Evolutionary conservation across 2,888 invertebrate genomes (phyloP), one percentile per base, ranked within the genome.

Genomic region (Crematogaster levior): DNA sequence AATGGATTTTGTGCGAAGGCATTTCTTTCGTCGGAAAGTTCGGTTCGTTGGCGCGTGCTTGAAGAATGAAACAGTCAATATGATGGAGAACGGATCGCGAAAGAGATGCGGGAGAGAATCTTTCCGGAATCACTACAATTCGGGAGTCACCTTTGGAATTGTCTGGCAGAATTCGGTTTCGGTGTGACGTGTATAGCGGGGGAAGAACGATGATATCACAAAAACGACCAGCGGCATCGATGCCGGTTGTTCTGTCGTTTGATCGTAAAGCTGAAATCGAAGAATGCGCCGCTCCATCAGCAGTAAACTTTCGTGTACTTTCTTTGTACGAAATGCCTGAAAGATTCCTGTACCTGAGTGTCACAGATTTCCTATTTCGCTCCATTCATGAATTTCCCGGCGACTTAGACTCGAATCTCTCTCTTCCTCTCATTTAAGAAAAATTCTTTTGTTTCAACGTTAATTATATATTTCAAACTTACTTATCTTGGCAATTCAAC

Each of bases 271-370:
- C 81, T 81, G 86, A 82, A 91, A 89, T 90, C 89, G 88, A 86
- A 88, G 90, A 92, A 92, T 89, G 89, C 85, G 82, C 88, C 82
- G 84, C 87, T 90, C 90, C 88, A 91, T 91, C 91, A 89, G 91
- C 91, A 87, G 88, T 88, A 86, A 92, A 92, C 87, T 90, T 91
- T 89, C 84, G 88, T 87, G 88, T 85, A 86, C 85, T 88, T 85
- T 84, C 75, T 40, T 73, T 51, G 53, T 61, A 68, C 79, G 85
- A 80, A 81, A 85, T 82, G 83, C 82, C 24, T 75, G 51, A 40
- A 63, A 37, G 65, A 56, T 58, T 37, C 63, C 18, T 68, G 43
- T 46, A 77, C 34, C n/a, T 12, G 77, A 40, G 56, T 43, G 66
- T 34, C 56, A 4, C 53, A 40, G n/a, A 56, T 58, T 56, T 30